phyloP scores from a whole-genome alignment of 2,888 invertebrate genomes.

The Eupithecia subfuscata region DNA sequence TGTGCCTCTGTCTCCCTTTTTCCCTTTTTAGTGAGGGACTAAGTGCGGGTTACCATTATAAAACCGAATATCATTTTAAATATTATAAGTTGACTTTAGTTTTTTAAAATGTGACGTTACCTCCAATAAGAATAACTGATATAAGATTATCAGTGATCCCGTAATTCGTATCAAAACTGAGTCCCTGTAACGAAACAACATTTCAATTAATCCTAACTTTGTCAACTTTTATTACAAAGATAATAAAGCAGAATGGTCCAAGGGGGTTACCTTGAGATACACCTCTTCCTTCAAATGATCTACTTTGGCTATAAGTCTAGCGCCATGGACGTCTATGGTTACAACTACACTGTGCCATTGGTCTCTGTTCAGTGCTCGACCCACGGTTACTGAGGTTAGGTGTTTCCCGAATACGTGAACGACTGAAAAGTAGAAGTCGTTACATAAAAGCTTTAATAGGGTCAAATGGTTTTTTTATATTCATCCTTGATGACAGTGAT shows the following conservation, averaged over 20 bases:
- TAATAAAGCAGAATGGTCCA: conserved; percentile 23
- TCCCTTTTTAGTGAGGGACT: no score
- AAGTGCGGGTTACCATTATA: no score
- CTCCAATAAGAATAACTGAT: conserved; percentile 94
- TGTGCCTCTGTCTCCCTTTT: no score
- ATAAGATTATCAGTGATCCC: conserved; percentile 93
- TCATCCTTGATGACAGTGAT: not conserved
- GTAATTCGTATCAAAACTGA: conserved; percentile 93
- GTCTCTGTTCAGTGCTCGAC: conserved; percentile 93
- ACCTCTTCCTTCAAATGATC: conserved; percentile 92
- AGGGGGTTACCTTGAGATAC: conserved; percentile 84
- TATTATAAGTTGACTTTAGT: not conserved
- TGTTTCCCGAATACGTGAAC: conserved; percentile 96
- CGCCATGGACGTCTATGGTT: conserved; percentile 93
- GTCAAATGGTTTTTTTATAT: not conserved
- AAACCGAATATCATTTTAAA: not conserved
- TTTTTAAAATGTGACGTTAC: conserved; percentile 69
- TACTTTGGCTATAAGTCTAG: conserved; percentile 92
- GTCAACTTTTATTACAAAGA: not conserved
- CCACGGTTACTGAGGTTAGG: conserved; percentile 92
- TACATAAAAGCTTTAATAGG: not conserved
- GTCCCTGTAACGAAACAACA: conserved; percentile 78
- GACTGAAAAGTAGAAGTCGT: conserved; percentile 73
- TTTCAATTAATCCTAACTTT: conserved; percentile 25
- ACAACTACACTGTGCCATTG: conserved; percentile 95